phyloP scores from a whole-genome alignment of 2,888 invertebrate genomes.

The Tiphia femorata region DNA sequence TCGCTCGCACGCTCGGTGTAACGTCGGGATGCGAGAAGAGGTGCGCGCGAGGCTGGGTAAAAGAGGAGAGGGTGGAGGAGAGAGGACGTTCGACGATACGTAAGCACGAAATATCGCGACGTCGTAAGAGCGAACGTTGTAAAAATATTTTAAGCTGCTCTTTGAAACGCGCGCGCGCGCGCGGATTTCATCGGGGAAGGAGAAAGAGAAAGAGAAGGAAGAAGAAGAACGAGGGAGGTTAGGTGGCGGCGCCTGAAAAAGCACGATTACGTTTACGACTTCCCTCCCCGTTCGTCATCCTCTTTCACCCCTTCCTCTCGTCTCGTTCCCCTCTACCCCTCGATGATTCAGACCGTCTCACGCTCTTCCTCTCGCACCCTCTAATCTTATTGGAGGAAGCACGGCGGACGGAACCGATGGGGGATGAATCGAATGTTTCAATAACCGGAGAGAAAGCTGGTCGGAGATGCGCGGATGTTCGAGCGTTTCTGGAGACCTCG shows the following conservation, averaged over 20 bases:
- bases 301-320: neutral
- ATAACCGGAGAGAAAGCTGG: too few species aligned
- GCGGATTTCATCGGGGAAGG: constrained; percentile 23
- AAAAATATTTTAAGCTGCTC: constrained; percentile 50
- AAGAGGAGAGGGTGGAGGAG: neutral
- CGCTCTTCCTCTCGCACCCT: neutral
- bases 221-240: constrained; percentile 26
- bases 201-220: neutral
- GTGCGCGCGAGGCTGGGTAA: neutral
- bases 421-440: too few species aligned
- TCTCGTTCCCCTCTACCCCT: neutral
- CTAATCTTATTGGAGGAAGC: too few species aligned
- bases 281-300: constrained; percentile 18
- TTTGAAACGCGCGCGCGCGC: too few species aligned
- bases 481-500: too few species aligned
- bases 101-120: constrained; percentile 43
- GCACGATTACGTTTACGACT: constrained; percentile 52
- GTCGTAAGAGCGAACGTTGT: constrained; percentile 29
- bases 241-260: constrained; percentile 47
- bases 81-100: constrained; percentile 18
- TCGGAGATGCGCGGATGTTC: too few species aligned
- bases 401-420: too few species aligned
- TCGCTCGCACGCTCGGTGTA: too few species aligned
- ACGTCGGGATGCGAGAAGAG: neutral
- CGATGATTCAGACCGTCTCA: neutral